Conservation (phyloP, 2,113 vertebrate species). For the Saguinus imperator region DNA sequence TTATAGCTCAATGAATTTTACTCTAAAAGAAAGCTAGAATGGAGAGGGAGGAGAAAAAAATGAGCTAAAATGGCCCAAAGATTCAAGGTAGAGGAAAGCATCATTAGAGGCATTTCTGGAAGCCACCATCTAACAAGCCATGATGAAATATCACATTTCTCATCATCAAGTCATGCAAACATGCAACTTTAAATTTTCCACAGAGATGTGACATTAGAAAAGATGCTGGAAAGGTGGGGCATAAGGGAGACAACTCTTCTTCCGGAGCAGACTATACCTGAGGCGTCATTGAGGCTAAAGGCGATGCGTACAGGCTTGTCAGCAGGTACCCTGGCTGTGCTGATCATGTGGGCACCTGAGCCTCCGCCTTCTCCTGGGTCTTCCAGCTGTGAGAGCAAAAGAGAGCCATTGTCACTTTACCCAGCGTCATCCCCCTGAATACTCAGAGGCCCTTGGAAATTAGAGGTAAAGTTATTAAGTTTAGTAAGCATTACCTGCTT, state of each 20-base stretch:
- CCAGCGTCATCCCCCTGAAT: fast-evolving
- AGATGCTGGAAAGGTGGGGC: fast-evolving
- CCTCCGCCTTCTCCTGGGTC: conserved; percentile 83
- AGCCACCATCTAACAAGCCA: not conserved
- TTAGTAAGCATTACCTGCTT: not conserved
- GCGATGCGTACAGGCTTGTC: conserved; percentile 96
- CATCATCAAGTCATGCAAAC: not conserved
- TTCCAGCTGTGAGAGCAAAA: conserved; percentile 85
- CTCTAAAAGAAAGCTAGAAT: not conserved
- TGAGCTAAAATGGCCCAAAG: not conserved
- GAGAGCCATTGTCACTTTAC: not conserved
- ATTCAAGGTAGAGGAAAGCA: not conserved
- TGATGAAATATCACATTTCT: not conserved
- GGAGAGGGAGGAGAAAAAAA: not conserved
- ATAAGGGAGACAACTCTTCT: not conserved
- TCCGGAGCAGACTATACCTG: conserved; percentile 86
- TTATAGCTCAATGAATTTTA: not conserved
- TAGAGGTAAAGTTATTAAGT: not conserved
- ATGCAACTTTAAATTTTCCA: not conserved
- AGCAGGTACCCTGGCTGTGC: conserved; percentile 95
- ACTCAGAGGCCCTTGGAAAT: not conserved
- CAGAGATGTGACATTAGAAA: not conserved
- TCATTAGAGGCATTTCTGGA: not conserved
- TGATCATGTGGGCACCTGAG: conserved; percentile 97
- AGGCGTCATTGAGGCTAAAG: conserved; percentile 93